Evolutionary conservation across 2,888 invertebrate species (phyloP).

Genomic region (Baronia brevicornis): DNA sequence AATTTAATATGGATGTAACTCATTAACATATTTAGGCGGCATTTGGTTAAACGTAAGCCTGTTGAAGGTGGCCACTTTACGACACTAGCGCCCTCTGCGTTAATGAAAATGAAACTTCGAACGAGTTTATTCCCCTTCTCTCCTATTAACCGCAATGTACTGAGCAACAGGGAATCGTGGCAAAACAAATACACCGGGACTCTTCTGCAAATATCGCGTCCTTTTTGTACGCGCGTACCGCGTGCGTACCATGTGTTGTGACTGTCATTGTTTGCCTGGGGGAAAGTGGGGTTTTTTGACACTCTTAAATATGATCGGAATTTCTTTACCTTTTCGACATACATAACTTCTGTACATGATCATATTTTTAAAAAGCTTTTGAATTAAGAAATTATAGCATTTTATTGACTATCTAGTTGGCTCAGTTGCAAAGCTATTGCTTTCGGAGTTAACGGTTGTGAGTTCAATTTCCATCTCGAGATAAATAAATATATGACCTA

Average conservation of each 20-base stretch:
- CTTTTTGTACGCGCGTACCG: constrained; percentile 29
- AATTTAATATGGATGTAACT: constrained; percentile 24
- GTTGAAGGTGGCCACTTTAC: constrained; percentile 29
- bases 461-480: no score
- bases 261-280: constrained; percentile 40
- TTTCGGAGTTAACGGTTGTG: no score
- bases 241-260: constrained; percentile 33
- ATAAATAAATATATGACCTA: no score
- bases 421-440: no score
- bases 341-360: no score
- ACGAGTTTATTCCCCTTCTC: constrained; percentile 30
- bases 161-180: constrained; percentile 35
- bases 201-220: constrained; percentile 40
- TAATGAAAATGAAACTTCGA: constrained; percentile 35
- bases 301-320: constrained; percentile 23
- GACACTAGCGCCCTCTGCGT: constrained; percentile 33
- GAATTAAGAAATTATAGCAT: no score
- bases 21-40: constrained; percentile 23
- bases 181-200: constrained; percentile 43
- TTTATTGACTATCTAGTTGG: no score
- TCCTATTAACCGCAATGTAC: constrained; percentile 29
- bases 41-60: constrained; percentile 29
- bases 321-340: no score
- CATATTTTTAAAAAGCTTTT: no score
- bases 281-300: constrained; percentile 24